Evolutionary conservation across 2,888 invertebrate genomes (phyloP), one percentile per base, ranked within the genome.

Genomic region (Heliconius aoede): DNA sequence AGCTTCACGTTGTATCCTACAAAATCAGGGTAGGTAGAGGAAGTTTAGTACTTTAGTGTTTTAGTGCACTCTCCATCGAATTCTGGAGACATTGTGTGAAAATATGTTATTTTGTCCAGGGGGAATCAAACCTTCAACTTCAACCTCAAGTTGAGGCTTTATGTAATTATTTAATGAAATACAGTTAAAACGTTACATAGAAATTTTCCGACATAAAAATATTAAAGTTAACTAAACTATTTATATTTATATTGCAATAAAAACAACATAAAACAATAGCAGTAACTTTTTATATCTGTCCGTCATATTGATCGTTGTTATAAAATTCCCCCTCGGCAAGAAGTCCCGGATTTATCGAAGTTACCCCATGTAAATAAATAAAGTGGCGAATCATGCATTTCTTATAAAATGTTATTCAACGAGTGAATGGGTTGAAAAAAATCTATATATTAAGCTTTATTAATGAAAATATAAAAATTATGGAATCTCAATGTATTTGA

Each of bases 311-410:
- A 94, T 93, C 91, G 87, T 82, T 80, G 89, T 93, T 93, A 90
- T 92, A 92, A 91, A 91, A 91, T 93, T 90, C 92, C 91, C 93
- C 92, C 90, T 83, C 86, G 84, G 84, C 87, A 86, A 87, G 85
- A 87, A 91, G 89, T 88, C 92, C 87, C 88, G 91, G 94, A 94
- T 94, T 94, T 94, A 93, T 93, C 93, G 94, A 86, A 85, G 90
- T 91, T 90, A 91, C 93, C 93, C 93, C 92, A 90, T 91, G 89
- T 94, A 92, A 94, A 94, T 94, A 94, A 94, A 93, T 94, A 94
- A 94, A 92, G 86, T 89, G 88, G 86, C 87, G 85, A 86, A 84
- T 86, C 90, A 91, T 94, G 91, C 94, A 94, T 93, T 92, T 90
- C 90, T 93, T 93, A 94, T 93, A 90, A 92, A 90, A 85, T 83